phyloP scores from a whole-genome alignment of 2,113 vertebrate genomes.

The Ceuthmochares aereus region DNA sequence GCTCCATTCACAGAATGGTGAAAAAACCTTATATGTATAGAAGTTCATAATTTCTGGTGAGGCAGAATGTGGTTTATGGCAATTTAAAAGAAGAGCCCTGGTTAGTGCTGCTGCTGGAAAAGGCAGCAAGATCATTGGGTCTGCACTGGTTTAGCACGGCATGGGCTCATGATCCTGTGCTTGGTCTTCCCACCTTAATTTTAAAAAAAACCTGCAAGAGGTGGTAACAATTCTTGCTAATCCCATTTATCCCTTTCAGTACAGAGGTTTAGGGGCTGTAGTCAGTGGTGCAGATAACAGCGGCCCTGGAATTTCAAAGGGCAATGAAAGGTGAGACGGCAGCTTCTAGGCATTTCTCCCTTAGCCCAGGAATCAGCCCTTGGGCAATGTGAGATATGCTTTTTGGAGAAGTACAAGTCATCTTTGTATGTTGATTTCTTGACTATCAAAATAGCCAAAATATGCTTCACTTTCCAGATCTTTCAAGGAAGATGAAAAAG shows the following conservation, averaged over 20 bases:
- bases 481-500: neutral
- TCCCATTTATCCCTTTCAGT: neutral
- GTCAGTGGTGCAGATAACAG: neutral
- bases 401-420: neutral
- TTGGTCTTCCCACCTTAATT: neutral
- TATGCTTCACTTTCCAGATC: neutral
- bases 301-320: conserved; percentile 23
- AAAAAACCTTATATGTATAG: neutral
- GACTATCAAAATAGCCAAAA: neutral
- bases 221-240: neutral
- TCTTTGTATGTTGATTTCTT: neutral
- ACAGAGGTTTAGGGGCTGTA: neutral
- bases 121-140: neutral
- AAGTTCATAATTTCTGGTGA: neutral
- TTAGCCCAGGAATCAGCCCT: neutral
- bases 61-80: neutral
- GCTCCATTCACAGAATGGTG: neutral
- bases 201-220: neutral
- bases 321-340: neutral
- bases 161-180: neutral
- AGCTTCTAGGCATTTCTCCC: neutral
- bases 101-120: neutral
- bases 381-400: neutral
- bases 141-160: neutral
- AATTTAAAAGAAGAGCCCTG: neutral